Conservation (phyloP, 2,797 vertebrate species). For the Octomys mimax region DNA sequence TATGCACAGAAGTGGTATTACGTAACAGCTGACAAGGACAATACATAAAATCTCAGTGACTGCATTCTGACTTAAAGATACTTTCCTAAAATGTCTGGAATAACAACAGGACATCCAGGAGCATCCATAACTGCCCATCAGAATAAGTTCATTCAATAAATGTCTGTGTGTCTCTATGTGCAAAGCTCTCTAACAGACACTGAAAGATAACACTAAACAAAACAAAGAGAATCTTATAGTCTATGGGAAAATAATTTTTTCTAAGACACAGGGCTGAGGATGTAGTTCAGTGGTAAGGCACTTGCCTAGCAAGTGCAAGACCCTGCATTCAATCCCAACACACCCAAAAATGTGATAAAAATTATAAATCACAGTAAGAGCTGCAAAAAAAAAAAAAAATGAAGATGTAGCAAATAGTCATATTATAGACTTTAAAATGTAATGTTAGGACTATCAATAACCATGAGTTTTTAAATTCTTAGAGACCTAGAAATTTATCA, state of each 20-base stretch:
- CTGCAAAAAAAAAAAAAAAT: slow-evolving; percentile 24
- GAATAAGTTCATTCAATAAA: slow-evolving; percentile 5
- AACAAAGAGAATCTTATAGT: neutral
- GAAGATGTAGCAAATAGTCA: neutral
- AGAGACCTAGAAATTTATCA: neutral
- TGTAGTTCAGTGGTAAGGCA: neutral
- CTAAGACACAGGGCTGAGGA: neutral
- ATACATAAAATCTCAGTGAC: slow-evolving; percentile 31
- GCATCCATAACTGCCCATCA: slow-evolving; percentile 30
- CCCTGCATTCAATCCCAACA: neutral
- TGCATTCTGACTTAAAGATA: slow-evolving; percentile 44
- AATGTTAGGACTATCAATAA: slow-evolving; percentile 14
- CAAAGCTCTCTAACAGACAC: neutral
- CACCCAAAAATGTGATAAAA: neutral
- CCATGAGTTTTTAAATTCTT: slow-evolving; percentile 18
- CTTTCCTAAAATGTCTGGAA: slow-evolving; percentile 62
- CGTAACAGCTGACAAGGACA: slow-evolving; percentile 44
- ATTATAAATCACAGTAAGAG: neutral
- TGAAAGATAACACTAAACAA: neutral
- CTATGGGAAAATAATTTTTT: neutral
- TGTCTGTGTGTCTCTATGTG: neutral
- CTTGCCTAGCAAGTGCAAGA: neutral
- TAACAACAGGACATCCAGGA: slow-evolving; percentile 30
- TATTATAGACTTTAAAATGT: neutral
- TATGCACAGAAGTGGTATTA: slow-evolving; percentile 30